Evolutionary conservation across 2,113 vertebrate species (phyloP).

Genomic region (Ancistrus triradiatus): DNA sequence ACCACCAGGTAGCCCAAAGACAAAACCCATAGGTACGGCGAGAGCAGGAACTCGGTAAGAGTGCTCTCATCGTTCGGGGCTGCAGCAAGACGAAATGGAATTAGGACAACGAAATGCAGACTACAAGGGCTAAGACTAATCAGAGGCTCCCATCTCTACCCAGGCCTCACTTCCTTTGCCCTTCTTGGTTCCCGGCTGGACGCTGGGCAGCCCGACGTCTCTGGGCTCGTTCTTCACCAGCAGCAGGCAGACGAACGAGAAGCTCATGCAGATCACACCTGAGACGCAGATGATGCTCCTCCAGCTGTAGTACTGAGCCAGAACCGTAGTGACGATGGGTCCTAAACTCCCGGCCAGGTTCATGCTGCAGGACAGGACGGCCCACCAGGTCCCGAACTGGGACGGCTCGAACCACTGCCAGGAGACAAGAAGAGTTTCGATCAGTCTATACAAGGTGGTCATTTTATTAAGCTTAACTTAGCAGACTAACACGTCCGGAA

Average conservation of each 20-base stretch:
- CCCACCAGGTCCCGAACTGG: slow-evolving; percentile 98
- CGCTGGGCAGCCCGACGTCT: slow-evolving; percentile 84
- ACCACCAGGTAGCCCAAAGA: slow-evolving; percentile 89
- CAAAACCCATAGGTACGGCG: slow-evolving; percentile 93
- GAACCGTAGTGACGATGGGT: slow-evolving; percentile 80
- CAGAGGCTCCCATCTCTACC: too few relatives aligned
- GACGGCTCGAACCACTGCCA: slow-evolving; percentile 94
- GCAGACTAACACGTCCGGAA: too few relatives aligned
- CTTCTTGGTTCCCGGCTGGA: slow-evolving; percentile 74
- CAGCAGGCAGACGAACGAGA: slow-evolving; percentile 78
- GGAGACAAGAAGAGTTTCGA: slow-evolving; percentile 6
- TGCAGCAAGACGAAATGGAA: slow-evolving; percentile 19
- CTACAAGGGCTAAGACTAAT: too few relatives aligned
- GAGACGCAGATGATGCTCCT: slow-evolving; percentile 82
- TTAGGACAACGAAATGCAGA: not conserved
- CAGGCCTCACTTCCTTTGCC: slow-evolving; percentile 64
- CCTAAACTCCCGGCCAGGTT: slow-evolving; percentile 94
- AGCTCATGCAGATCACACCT: slow-evolving; percentile 75
- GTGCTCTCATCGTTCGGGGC: slow-evolving; percentile 73
- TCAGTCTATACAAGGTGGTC: too few relatives aligned
- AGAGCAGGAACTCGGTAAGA: slow-evolving; percentile 84
- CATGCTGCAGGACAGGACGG: slow-evolving; percentile 92
- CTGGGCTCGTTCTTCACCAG: slow-evolving; percentile 87
- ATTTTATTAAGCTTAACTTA: too few relatives aligned
- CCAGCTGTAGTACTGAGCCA: slow-evolving; percentile 87